A percentile compares a stretch with the other conserved stretches of the same genome.
Conservation (phyloP, 2,113 vertebrate species). For the Oenanthe melanoleuca region DNA sequence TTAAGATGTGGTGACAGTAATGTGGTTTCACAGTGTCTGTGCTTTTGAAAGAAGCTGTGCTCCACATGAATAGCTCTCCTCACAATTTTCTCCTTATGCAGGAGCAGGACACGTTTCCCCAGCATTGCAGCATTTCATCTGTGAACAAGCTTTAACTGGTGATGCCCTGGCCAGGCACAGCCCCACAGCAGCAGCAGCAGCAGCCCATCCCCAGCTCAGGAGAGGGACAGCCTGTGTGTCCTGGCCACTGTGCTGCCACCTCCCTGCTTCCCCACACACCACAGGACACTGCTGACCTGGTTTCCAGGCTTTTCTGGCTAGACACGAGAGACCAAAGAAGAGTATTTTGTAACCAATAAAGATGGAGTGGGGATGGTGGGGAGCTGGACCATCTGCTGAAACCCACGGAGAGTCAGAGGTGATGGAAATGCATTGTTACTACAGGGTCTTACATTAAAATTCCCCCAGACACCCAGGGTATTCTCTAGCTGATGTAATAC, state of each 20-base stretch:
- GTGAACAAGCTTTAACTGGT: no score
- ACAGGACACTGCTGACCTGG: not conserved
- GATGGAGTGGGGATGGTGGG: not conserved
- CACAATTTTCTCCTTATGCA: not conserved
- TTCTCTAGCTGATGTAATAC: not conserved
- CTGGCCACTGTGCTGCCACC: not conserved
- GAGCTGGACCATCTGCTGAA: not conserved
- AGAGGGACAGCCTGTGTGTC: not conserved
- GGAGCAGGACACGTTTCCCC: not conserved
- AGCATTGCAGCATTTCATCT: not conserved
- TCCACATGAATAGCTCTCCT: not conserved
- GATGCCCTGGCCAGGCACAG: no score
- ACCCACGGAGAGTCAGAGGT: not conserved
- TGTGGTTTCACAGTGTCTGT: not conserved
- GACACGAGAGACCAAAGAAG: not conserved
- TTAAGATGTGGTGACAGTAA: not conserved
- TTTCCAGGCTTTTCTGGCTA: not conserved
- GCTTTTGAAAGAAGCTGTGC: not conserved
- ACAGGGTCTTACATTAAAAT: not conserved
- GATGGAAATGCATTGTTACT: not conserved
- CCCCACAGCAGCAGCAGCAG: accelerated
- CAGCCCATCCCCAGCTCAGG: not conserved
- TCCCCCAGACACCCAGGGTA: not conserved
- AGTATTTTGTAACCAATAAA: not conserved
- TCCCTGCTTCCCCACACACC: accelerated